Evolutionary conservation across 2,888 invertebrate genomes (phyloP), one percentile per base, ranked within the genome.

Genomic region (Hipparchia sbordonii): DNA sequence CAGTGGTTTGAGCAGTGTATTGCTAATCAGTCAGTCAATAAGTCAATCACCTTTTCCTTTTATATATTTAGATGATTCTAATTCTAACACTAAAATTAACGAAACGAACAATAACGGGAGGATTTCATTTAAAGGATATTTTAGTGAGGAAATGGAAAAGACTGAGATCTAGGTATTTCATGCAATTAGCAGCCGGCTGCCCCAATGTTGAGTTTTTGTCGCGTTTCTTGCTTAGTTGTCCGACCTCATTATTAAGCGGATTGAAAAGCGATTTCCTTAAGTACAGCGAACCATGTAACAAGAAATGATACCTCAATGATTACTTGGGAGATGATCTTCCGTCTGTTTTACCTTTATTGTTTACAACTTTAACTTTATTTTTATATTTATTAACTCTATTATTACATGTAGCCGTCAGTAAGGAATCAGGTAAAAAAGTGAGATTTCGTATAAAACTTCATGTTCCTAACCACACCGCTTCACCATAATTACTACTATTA

Each of bases 401-500:
- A 57, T 57, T 23, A 57, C 23, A 39, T 12, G 59, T 60, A 60
- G 13, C n/a, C 48, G 60, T 62, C 46, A 62, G 46, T 65, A 2
- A 12, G 33, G 65, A 65, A 33, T 23, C 52, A 3, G 9, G 10
- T 12, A 33, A 52, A 65, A 39, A 65, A 65, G 51, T n/a, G 2
- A 52, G 23, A 52, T 65, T 51, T 65, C 23, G 12, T 57, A 23
- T 51, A 48, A 51, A 65, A 65, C 51, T 10, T 51, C 52, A 33
- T 33, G 33, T 84, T 84, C 85, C 86, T 84, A 82, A 48, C 78
- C 48, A 83, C 84, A 81, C 84, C 85, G 84, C 84, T 85, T 84
- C 83, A 83, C 85, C 83, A 86, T 92, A 90, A 93, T 91, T 92
- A 89, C 89, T 82, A 84, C 88, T 82, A 91, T 92, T 92, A 92